Base-by-base conservation (phyloP, 2,888 invertebrate species). In the Malachius bipustulatus region DNA sequence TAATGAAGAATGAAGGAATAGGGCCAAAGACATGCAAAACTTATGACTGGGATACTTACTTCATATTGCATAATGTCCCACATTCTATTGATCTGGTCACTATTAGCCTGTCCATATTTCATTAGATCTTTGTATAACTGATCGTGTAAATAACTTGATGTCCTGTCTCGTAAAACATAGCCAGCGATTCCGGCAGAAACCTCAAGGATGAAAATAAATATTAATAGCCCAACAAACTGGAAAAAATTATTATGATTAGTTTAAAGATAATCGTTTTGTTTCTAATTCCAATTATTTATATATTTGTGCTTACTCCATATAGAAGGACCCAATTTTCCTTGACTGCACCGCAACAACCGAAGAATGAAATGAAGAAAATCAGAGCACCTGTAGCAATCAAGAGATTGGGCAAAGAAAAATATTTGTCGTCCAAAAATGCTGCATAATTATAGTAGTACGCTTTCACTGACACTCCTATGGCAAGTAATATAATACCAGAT, bases 321-420 rank as follows among this genome's bases (percentile, higher is more conserved):
- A 89, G 81, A 83, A 94, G 87, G 67, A 90, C 88, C 60, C 90
- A 85, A 62, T 84, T 94, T 63, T 96, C 94, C 56, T 85, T 87
- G 36, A 88, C 73, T 10, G 96, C 94, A 26, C 96, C 96, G 52
- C 91, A 94, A 67, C 94, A 96, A 43, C 94, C 96, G 49, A 94
- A 81, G 71, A 93, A 93, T 31, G 93, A 89, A 9, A 94, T 82
- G 34, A 91, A 66, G 61, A 93, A 89, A 50, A 94, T 83, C 41
- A 91, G 70, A 11, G 80, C 67, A n/a, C 94, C 93, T 4, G 89
- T 82, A 32, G 87, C 74, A 51, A 96, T 88, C 44, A 94, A 70
- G 36, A 93, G 70, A 28, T 87, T 76, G 1, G 93, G 88, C 0
- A 82, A 80, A 1, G 84, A 81, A 65, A 87, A 81, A 63, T 89